phyloP scores from a whole-genome alignment of 2,888 invertebrate genomes.

The Beris chalybata region DNA sequence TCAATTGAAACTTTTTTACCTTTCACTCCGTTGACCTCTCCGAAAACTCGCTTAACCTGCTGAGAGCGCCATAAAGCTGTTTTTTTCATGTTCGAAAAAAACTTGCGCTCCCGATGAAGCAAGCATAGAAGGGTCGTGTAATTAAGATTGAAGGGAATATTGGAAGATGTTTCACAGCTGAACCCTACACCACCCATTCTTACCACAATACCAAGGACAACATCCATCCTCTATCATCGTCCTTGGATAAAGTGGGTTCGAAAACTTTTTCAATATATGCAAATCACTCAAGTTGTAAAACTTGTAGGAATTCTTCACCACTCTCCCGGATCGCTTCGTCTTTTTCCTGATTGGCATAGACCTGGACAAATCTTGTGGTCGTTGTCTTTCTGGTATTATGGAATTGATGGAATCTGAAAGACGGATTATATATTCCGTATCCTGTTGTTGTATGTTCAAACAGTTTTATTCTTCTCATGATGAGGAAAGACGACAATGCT shows the following conservation, averaged over 20 bases:
- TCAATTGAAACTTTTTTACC: background rate
- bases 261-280: slow-evolving; percentile 34
- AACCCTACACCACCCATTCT: background rate
- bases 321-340: too few relatives aligned
- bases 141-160: slow-evolving; percentile 1
- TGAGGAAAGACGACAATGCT: too few relatives aligned
- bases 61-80: background rate
- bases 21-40: too few relatives aligned
- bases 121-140: background rate
- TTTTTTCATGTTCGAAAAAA: background rate
- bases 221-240: background rate
- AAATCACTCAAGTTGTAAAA: slow-evolving; percentile 31
- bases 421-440: too few relatives aligned
- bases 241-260: background rate
- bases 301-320: slow-evolving; percentile 24
- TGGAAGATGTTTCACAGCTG: background rate
- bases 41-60: background rate
- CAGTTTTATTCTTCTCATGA: too few relatives aligned
- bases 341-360: too few relatives aligned
- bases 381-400: too few relatives aligned
- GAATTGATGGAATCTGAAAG: too few relatives aligned
- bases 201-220: slow-evolving; percentile 5
- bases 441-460: too few relatives aligned
- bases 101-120: too few relatives aligned
- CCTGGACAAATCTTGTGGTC: too few relatives aligned